Evolutionary conservation across 2,888 invertebrate genomes (phyloP).

Genomic region (Protodeltote pygarga): DNA sequence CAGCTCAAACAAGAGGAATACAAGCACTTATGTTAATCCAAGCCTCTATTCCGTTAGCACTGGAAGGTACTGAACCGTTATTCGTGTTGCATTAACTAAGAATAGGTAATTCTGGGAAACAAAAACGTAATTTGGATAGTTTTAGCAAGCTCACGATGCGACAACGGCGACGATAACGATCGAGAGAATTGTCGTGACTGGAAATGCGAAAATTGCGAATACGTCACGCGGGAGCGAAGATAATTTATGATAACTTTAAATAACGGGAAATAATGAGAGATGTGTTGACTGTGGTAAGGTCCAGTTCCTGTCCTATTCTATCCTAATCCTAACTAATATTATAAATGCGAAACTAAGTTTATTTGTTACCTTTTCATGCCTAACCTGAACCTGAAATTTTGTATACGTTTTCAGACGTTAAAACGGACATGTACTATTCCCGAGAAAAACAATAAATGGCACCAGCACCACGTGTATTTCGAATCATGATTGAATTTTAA

Average conservation of each 20-base stretch:
- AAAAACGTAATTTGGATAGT: slow-evolving; percentile 19
- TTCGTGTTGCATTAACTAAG: slow-evolving; percentile 37
- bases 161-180: slow-evolving; percentile 29
- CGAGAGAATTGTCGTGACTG: slow-evolving; percentile 33
- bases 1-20: slow-evolving; percentile 50
- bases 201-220: slow-evolving; percentile 25
- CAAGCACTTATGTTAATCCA: slow-evolving; percentile 62
- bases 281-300: too few relatives aligned
- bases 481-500: too few relatives aligned
- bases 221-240: slow-evolving; percentile 3
- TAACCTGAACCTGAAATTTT: too few relatives aligned
- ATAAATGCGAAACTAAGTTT: too few relatives aligned
- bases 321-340: too few relatives aligned
- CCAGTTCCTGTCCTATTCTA: too few relatives aligned
- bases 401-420: too few relatives aligned
- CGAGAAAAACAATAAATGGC: too few relatives aligned
- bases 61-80: slow-evolving; percentile 54
- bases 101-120: slow-evolving; percentile 43
- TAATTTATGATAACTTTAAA: slow-evolving; percentile 6
- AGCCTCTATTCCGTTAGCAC: slow-evolving; percentile 41
- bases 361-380: too few relatives aligned
- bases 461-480: too few relatives aligned
- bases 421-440: too few relatives aligned
- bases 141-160: slow-evolving; percentile 33
- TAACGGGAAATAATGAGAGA: too few relatives aligned